Conservation (phyloP, 2,113 vertebrate genomes). For the Oplegnathus fasciatus region DNA sequence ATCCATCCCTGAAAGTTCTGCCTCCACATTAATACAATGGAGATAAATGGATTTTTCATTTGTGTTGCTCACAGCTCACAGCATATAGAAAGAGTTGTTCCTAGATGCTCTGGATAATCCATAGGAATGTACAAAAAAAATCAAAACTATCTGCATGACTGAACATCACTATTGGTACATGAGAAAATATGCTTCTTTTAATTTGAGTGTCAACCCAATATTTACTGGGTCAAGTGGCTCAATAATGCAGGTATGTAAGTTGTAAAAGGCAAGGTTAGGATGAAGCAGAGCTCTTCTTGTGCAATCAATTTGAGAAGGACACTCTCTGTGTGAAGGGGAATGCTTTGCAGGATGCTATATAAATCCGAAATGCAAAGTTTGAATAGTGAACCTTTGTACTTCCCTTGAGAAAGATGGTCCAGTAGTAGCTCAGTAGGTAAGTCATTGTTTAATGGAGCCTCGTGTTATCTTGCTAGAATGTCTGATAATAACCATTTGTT, state of each 20-base stretch:
- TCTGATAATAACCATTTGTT: not conserved
- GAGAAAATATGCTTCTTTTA: not conserved
- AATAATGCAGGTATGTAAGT: not conserved
- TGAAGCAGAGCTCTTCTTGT: not conserved
- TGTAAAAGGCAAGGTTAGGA: not conserved
- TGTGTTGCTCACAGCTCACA: not conserved
- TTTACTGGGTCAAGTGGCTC: not conserved
- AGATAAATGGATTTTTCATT: not conserved
- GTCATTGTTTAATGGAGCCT: constrained; percentile 4
- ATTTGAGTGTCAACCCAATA: not conserved
- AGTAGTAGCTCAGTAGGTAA: not conserved
- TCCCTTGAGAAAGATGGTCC: not conserved
- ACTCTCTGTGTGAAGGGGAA: not conserved
- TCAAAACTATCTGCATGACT: not conserved
- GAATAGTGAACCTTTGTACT: not conserved
- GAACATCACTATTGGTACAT: not conserved
- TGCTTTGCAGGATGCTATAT: constrained; percentile 4
- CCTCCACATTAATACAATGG: not conserved
- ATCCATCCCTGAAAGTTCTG: not conserved
- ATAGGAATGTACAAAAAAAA: not conserved
- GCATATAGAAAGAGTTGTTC: not conserved
- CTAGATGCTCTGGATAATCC: not conserved
- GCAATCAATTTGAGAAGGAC: not conserved
- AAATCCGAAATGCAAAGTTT: not conserved
- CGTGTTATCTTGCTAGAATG: not conserved